Base-by-base conservation (phyloP, 2,113 vertebrate species). In the Cyprinodon brontotheroides region DNA sequence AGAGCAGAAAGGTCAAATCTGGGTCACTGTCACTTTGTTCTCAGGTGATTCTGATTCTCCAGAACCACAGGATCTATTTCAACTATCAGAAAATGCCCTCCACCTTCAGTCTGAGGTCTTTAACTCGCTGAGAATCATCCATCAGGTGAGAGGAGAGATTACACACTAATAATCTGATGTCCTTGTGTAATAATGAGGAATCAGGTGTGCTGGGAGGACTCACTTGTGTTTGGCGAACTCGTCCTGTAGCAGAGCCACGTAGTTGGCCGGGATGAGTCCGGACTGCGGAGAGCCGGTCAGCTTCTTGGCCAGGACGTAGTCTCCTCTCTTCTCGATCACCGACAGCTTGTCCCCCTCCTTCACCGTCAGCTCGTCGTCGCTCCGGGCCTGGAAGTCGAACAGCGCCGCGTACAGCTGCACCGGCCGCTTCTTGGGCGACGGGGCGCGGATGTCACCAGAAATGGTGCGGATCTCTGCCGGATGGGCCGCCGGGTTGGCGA, bases 191-290 rank as follows among this genome's bases (percentile, higher is more conserved):
- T 41, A 41, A 4, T 6, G 9, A 9, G 41, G 5, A 41, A 41
- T 6, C 41, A 41, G 41, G 41, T 9, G 9, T 41, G 41, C 20
- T 1, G 10, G 0, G 0, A 1, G 8, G 87, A 96, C 96, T 96
- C 83, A 98, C 96, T 94, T 96, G 68, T 94, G 94, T 75, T 96
- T 95, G 14, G 94, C 80, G 0, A 95, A 94, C 78, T 91, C 89
- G 87, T 96, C 95, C 65, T 94, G 93, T 72, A 96, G 92, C 78
- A 94, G 89, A 81, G 96, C 94, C 87, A 98, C 93, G 37, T 94
- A 96, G n/a, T 93, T 95, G 7, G 96, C 86, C 0, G 97, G 97
- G 37, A 98, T 90, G 1, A 98, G 93, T 11, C 97, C 97, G 29
- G 90, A 79, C 78, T 95, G 84, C 40, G 94, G 92, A 0, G 90